Conservation (phyloP, 2,113 vertebrate species). For the Leiothrix lutea region DNA sequence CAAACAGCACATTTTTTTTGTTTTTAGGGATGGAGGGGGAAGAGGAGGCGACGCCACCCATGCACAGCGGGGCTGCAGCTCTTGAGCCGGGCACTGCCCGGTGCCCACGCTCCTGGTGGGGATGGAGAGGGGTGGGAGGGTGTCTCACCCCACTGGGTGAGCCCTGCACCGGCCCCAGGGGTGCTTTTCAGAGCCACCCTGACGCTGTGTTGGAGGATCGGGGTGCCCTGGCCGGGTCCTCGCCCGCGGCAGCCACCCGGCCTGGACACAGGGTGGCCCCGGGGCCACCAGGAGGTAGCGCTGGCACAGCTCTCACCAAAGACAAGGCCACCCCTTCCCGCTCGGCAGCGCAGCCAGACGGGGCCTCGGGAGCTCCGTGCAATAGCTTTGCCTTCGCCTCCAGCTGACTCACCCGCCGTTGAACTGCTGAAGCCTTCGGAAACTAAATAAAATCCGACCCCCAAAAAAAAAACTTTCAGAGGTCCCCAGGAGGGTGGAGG, state of each 20-base stretch:
- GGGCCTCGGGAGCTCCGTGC: background rate
- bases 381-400: slow-evolving; percentile 46
- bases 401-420: background rate
- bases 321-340: slow-evolving; percentile 19
- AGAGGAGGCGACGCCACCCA: background rate
- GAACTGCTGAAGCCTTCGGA: background rate
- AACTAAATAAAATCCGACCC: background rate
- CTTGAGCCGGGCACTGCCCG: background rate
- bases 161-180: background rate
- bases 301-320: slow-evolving; percentile 62
- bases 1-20: background rate
- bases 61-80: background rate
- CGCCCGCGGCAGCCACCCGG: background rate
- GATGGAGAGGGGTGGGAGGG: background rate
- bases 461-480: background rate
- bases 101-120: background rate
- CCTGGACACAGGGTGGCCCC: background rate
- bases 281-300: background rate
- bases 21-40: background rate
- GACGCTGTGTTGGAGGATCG: background rate
- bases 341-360: slow-evolving; percentile 23
- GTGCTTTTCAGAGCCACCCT: slow-evolving; percentile 21
- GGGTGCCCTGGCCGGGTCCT: background rate
- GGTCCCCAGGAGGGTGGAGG: background rate
- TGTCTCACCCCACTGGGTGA: background rate